Evolutionary conservation across 2,113 vertebrate species (phyloP), one percentile per base, ranked within the genome.

Genomic region (Sander lucioperca): DNA sequence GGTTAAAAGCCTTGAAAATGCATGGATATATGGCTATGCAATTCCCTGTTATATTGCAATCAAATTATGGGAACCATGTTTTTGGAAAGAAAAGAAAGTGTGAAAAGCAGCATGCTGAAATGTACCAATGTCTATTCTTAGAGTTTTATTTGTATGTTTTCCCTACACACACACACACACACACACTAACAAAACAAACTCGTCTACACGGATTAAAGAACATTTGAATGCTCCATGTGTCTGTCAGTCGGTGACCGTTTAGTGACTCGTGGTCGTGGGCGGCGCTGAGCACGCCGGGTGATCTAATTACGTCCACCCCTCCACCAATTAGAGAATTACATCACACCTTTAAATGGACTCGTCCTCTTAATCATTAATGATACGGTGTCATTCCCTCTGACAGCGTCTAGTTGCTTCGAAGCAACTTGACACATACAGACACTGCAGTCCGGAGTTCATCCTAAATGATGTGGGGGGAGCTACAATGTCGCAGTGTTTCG

Each of bases 301-400:
- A 91, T 93, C 92, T 89, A 77, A 92, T 93, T 91, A 88, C 89
- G 43, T 45, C n/a, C 72, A 43, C 43, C 71, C 72, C 15, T 74
- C 83, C 53, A 9, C 79, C 89, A 91, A 91, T 93, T 89, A 90
- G 65, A 85, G 86, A 87, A 91, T 90, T 87, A 91, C 88, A 80
- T 93, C 90, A 93, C 92, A 93, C 87, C 88, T 88, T 88, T 89
- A 87, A 91, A 92, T 89, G 85, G 78, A 82, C 83, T 74, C 58
- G 57, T 68, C 77, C 80, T 83, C 82, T 89, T 74, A 90, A 93
- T 91, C 90, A 92, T 93, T 92, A 66, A 93, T 90, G 85, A 63
- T 79, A 63, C 67, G 81, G 83, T 93, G 81, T 89, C 88, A 70
- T 69, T 87, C 58, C 76, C 75, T 77, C 63, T 63, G 59, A 84